Evolutionary conservation across 2,888 invertebrate genomes (phyloP), one percentile per base, ranked within the genome.

Genomic region (Caenorhabditis parvicauda): DNA sequence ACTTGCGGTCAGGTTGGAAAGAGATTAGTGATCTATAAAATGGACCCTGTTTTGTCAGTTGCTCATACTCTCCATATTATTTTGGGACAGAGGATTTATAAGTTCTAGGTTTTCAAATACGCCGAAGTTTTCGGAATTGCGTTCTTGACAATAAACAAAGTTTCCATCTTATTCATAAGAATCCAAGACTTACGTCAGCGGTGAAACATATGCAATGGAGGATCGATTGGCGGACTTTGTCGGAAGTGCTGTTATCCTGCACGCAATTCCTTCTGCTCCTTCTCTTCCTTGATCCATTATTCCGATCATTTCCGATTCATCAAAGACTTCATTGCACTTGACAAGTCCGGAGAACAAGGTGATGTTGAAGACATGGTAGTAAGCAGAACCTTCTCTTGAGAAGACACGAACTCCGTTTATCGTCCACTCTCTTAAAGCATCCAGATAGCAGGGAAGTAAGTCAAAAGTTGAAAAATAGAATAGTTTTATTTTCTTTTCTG

Each of bases 381-480:
- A 80, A 9, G 75, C 68, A 37, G 72, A 68, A 9, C 81, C 80
- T 51, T 80, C 80, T n/a, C 79, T 69, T 0, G 80, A 71, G 54
- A 77, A 80, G 3, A 80, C 78, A 12, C 69, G 67, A 29, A 80
- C 72, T 35, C 85, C 85, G 43, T 80, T 76, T 37, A 84, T 81
- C 35, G 77, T 72, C 54, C 81, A 81, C 35, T 81, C 80, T 54
- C 83, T 84, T 70, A 27, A 70, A 67, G 39, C 22, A 19, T 1
- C n/a, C n/a, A n/a, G n/a, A n/a, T n/a, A n/a, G n/a, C n/a, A n/a
- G n/a, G n/a, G n/a, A n/a, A n/a, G n/a, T n/a, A n/a, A n/a, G n/a
- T n/a, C n/a, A n/a, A n/a, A n/a, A n/a, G n/a, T n/a, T n/a, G n/a
- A n/a, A n/a, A n/a, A n/a, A n/a, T n/a, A n/a, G n/a, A n/a, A n/a